phyloP scores from a whole-genome alignment of 1,140 invertebrate genomes.

The Pararge aegeria region DNA sequence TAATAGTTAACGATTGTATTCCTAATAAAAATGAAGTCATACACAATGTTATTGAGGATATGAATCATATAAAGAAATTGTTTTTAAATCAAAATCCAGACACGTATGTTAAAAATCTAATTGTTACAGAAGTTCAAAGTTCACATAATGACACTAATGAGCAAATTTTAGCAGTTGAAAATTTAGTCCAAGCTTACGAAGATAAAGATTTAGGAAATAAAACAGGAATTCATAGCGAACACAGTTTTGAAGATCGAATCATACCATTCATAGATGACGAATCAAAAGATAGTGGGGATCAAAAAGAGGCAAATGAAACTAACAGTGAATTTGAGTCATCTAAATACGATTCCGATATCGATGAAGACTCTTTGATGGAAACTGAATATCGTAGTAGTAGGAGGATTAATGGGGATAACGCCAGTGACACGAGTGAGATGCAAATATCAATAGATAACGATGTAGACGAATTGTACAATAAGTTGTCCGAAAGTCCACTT shows the following conservation, averaged over 20 bases:
- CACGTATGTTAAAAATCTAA: neutral
- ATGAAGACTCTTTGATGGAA: conserved; percentile 59
- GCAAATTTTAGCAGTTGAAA: neutral
- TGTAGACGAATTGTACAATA: conserved; percentile 54
- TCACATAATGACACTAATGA: neutral
- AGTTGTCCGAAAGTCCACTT: conserved; percentile 43
- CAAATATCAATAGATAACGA: conserved; percentile 53
- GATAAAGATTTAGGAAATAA: conserved; percentile 35
- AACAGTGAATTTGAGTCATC: conserved; percentile 41
- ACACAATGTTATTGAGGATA: neutral
- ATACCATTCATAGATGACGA: conserved; percentile 41
- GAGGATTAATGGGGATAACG: conserved; percentile 26
- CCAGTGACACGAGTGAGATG: conserved; percentile 39
- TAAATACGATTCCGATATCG: conserved; percentile 49
- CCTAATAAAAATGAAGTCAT: neutral
- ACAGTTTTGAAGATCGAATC: conserved; percentile 33
- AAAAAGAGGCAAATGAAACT: conserved; percentile 32
- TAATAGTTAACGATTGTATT: conserved; percentile 27
- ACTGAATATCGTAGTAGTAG: conserved; percentile 27
- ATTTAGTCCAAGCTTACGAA: conserved; percentile 17
- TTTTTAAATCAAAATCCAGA: too few species aligned
- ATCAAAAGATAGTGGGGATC: conserved; percentile 36
- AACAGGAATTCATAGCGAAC: conserved; percentile 20
- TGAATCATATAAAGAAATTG: neutral
- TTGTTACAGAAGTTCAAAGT: neutral